These are phyloP conservation scores for Oncorhynchus mykiss DNA, from an alignment of 2,113 vertebrate genomes.

Conservation along the genomic window DNA sequence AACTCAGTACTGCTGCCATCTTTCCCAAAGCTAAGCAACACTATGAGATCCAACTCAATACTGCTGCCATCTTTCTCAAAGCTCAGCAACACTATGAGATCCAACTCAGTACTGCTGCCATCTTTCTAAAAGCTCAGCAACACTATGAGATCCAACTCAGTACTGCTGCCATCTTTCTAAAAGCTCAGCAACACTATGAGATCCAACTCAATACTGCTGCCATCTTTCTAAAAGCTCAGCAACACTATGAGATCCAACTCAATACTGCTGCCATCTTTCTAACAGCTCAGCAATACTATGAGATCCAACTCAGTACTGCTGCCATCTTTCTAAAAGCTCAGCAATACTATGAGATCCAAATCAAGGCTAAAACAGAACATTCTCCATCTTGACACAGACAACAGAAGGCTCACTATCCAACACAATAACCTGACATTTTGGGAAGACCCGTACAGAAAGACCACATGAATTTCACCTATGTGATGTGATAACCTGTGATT, in stretches of 20 bases:
- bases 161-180: background rate
- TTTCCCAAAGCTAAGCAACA: too few species aligned
- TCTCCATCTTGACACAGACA: too few species aligned
- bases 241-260: background rate
- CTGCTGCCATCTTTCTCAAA: too few species aligned
- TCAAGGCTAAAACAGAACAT: background rate
- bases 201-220: background rate
- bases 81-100: too few species aligned
- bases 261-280: background rate
- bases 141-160: background rate
- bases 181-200: background rate
- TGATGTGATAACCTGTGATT: too few species aligned
- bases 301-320: background rate
- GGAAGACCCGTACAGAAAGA: background rate
- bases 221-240: background rate
- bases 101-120: too few species aligned
- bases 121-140: background rate
- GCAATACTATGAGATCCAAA: background rate
- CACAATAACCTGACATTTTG: too few species aligned
- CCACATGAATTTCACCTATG: too few species aligned
- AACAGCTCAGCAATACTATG: background rate
- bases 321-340: background rate
- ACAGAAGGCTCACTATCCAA: too few species aligned
- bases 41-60: too few species aligned
- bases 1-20: too few species aligned